Percentiles rank a stretch among this genome's conserved stretches.
These are phyloP conservation scores for Spodoptera exigua DNA, from an alignment of 2,888 invertebrate species.

Conservation along the genomic window DNA sequence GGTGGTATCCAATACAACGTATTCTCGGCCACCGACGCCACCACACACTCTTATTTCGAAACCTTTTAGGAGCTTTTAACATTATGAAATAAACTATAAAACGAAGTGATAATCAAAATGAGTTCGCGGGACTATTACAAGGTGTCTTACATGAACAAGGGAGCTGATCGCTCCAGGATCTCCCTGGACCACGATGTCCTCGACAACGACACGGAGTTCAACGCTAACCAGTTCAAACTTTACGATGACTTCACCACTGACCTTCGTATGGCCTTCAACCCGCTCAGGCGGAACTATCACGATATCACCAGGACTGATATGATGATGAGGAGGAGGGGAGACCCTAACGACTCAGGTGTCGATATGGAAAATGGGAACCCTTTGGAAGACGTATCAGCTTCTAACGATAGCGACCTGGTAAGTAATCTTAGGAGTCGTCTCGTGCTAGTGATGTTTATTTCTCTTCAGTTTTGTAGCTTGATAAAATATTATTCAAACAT, in stretches of 20 bases:
- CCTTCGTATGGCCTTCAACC: conserved; percentile 80
- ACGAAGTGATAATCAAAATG: conserved; percentile 71
- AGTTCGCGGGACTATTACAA: conserved; percentile 82
- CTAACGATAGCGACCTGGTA: conserved; percentile 85
- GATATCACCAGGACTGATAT: conserved; percentile 65
- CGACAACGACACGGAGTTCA: conserved; percentile 86
- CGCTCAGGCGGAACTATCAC: conserved; percentile 76
- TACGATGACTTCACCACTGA: conserved; percentile 86
- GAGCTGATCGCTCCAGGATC: conserved; percentile 65
- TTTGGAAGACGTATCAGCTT: conserved; percentile 72
- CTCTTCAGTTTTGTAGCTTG: conserved; percentile 3
- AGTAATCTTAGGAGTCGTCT: conserved; percentile 64
- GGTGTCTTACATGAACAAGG: conserved; percentile 76
- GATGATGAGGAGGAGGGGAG: conserved; percentile 68
- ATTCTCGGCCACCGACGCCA: conserved; percentile 63
- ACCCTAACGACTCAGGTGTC: conserved; percentile 85
- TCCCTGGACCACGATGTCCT: conserved; percentile 73
- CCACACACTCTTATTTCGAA: conserved; percentile 43
- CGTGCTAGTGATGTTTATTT: conserved; percentile 14
- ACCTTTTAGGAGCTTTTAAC: conserved; percentile 56
- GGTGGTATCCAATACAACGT: conserved; percentile 77
- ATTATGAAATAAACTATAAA: conserved; percentile 50
- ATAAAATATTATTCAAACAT: conserved; percentile 15
- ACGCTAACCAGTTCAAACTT: conserved; percentile 86
- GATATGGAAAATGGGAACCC: conserved; percentile 86